Evolutionary conservation across 2,113 vertebrate genomes (phyloP), one percentile per base, ranked within the genome.

Genomic region (Entelurus aequoreus): DNA sequence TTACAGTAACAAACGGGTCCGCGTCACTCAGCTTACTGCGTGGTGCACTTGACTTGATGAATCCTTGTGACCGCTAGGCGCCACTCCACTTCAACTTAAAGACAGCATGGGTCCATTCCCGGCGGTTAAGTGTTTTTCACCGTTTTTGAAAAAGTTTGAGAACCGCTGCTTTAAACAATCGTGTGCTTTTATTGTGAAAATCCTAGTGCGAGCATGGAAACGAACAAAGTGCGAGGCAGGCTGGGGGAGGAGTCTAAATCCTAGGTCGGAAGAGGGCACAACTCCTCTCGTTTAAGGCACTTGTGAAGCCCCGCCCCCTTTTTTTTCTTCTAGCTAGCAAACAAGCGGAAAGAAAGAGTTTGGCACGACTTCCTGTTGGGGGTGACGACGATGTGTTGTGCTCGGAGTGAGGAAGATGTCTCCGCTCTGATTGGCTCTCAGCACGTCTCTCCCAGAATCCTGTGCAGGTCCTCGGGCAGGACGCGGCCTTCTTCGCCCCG

Each of bases 401-500:
- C 58, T 60, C 15, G 35, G 15, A 4, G 13, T 48, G 65, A 54
- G 62, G 50, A 62, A 13, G 63, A 49, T 21, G 21, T 37, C 83
- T 91, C 86, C 62, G 46, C 65, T 68, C 9, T 90, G 75, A 86
- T 83, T 87, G 81, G 75, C 72, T 90, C 90, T 69, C 86, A 90
- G 87, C 79, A 74, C 6, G 71, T 89, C 78, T 93, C 91, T 72
- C 93, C 90, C 8, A 94, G 87, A 76, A 95, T 90, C 80, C 92
- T 88, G 82, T 93, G 91, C 86, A 95, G 87, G 66, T 90, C 93
- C 66, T 92, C 88, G 2, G 87, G 78, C 28, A 86, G 86, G 67
- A 95, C 87, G 62, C 89, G 90, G 8, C 91, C 92, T 86, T 97
- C 91, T 85, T 94, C 92, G 46, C 88, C 92, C 65, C 92, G 91